Conservation (phyloP, 2,113 vertebrate species). For the Rhinopomastus cyanomelas region DNA sequence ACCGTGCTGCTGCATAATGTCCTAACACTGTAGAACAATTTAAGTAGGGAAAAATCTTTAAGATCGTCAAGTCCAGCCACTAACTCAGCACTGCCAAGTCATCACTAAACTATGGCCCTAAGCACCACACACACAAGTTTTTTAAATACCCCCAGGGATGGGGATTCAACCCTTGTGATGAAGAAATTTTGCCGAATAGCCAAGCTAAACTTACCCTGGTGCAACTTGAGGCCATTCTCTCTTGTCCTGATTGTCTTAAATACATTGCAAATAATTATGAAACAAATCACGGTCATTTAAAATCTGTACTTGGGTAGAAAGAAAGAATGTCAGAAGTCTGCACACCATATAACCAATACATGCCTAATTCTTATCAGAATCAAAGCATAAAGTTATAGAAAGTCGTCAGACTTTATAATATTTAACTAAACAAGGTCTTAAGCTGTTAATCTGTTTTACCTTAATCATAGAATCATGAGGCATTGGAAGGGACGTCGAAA, state of each 20-base stretch:
- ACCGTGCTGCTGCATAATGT: accelerated
- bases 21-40: not conserved
- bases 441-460: not conserved
- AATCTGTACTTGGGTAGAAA: not conserved
- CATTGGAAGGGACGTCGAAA: no score
- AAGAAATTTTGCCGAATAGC: not conserved
- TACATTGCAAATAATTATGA: not conserved
- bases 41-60: not conserved
- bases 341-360: not conserved
- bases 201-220: not conserved
- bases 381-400: not conserved
- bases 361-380: not conserved
- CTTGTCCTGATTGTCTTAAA: not conserved
- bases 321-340: not conserved
- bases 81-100: not conserved
- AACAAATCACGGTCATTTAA: not conserved
- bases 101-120: not conserved
- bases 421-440: not conserved
- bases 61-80: not conserved
- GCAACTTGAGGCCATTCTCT: not conserved
- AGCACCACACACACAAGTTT: accelerated
- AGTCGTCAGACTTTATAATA: not conserved
- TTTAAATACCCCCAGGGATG: not conserved
- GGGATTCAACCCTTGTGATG: not conserved
- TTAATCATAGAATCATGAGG: no score